A percentile compares a stretch with the other conserved stretches of the same genome.
Evolutionary conservation across 2,113 vertebrate genomes (phyloP).

Genomic region (Lophius piscatorius): DNA sequence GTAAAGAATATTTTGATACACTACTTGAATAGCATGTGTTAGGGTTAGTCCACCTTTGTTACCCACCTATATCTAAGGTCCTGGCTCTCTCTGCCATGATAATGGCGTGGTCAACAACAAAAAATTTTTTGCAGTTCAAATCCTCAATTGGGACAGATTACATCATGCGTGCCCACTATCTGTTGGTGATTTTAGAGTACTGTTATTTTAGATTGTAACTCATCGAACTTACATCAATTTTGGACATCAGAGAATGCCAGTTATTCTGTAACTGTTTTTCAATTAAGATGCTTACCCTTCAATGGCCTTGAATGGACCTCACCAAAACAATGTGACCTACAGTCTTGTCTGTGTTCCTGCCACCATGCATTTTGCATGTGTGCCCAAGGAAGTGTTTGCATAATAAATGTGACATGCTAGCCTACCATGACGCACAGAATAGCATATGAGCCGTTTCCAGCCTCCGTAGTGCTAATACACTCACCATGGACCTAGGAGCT

Average conservation of each 20-base stretch:
- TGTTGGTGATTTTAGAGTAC: neutral
- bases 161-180: neutral
- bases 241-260: slow-evolving; percentile 53
- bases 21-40: no score
- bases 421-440: slow-evolving; percentile 58
- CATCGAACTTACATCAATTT: slow-evolving; percentile 48
- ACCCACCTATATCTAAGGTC: no score
- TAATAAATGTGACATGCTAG: slow-evolving; percentile 75
- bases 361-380: slow-evolving; percentile 76
- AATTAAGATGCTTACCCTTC: slow-evolving; percentile 57
- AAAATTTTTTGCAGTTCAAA: neutral
- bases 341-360: slow-evolving; percentile 47
- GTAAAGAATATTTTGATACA: no score
- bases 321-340: slow-evolving; percentile 44
- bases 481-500: slow-evolving; percentile 19
- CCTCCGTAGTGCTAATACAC: slow-evolving; percentile 2
- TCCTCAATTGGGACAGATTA: neutral
- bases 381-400: slow-evolving; percentile 64
- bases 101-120: no score
- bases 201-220: slow-evolving; percentile 3
- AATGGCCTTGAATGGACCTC: slow-evolving; percentile 41
- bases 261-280: slow-evolving; percentile 54
- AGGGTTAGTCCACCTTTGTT: no score
- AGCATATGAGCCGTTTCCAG: slow-evolving; percentile 19
- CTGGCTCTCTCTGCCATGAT: no score